These are phyloP conservation scores for Drosophila navojoa DNA, from an alignment of 1,140 invertebrate species.

Conservation along the genomic window DNA sequence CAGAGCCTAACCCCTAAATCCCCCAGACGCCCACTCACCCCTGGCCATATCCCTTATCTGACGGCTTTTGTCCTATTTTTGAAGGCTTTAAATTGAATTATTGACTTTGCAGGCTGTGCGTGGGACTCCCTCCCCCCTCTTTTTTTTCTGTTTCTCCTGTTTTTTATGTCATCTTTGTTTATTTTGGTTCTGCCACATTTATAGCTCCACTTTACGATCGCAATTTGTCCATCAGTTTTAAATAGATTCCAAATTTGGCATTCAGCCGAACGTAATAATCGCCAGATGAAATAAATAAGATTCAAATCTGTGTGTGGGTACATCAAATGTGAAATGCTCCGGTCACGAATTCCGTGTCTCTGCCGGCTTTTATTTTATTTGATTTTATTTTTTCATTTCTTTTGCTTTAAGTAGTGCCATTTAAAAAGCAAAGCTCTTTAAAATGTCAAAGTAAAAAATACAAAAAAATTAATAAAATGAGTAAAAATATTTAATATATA, in stretches of 20 bases:
- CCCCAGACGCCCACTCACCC: background rate
- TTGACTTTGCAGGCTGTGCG: slow-evolving; percentile 24
- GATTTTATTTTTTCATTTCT: no score
- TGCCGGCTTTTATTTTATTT: no score
- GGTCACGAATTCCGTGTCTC: slow-evolving; percentile 25
- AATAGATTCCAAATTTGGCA: slow-evolving; percentile 68
- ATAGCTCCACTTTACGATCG: slow-evolving; percentile 59
- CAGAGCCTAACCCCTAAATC: background rate
- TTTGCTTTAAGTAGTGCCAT: slow-evolving; percentile 8
- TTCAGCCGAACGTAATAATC: slow-evolving; percentile 40
- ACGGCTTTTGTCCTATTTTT: slow-evolving; percentile 70
- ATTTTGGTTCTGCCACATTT: slow-evolving; percentile 45
- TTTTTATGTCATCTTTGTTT: slow-evolving; percentile 23
- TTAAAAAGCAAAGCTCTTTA: background rate
- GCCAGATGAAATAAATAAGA: slow-evolving; percentile 19
- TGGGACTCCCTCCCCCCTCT: background rate
- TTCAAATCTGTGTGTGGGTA: slow-evolving; percentile 34
- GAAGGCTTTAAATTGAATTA: slow-evolving; percentile 65
- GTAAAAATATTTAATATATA: background rate
- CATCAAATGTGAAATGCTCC: slow-evolving; percentile 13
- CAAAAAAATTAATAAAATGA: no score
- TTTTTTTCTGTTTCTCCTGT: slow-evolving; percentile 23
- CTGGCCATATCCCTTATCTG: slow-evolving; percentile 30
- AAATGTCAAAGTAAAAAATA: background rate
- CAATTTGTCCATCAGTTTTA: slow-evolving; percentile 61